These are phyloP conservation scores for Drosophila nasuta DNA, from an alignment of 1,140 invertebrate genomes.

Conservation along the genomic window DNA sequence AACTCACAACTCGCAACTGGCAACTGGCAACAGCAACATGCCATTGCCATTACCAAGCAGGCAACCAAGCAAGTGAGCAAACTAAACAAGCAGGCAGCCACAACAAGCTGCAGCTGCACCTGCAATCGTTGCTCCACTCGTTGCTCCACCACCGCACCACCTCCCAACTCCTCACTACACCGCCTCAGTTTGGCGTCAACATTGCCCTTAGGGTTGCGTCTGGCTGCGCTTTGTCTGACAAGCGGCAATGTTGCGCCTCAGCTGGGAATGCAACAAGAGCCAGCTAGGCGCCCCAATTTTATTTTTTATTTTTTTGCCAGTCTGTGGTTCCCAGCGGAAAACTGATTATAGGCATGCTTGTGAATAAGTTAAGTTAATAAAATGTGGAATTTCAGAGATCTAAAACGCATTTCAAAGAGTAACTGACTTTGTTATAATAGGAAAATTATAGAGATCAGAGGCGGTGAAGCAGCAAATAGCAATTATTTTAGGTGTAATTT, in stretches of 20 bases:
- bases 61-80: not conserved
- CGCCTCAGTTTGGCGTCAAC: conserved; percentile 3
- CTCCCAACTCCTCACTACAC: too few species aligned
- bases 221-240: conserved; percentile 33
- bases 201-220: conserved; percentile 52
- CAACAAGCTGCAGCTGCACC: conserved; percentile 23
- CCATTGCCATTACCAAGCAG: conserved; percentile 41
- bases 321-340: conserved; percentile 6
- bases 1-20: conserved; percentile 34
- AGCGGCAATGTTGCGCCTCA: not conserved
- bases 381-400: not conserved
- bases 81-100: not conserved
- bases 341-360: not conserved
- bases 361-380: not conserved
- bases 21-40: conserved; percentile 59
- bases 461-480: too few species aligned
- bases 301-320: not conserved
- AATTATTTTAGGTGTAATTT: too few species aligned
- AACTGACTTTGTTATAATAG: too few species aligned
- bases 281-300: conserved; percentile 50
- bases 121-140: conserved; percentile 6
- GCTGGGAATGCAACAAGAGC: conserved; percentile 40
- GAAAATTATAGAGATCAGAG: too few species aligned
- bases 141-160: not conserved
- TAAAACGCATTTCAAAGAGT: not conserved